phyloP scores from a whole-genome alignment of 2,888 invertebrate genomes.

The Macrosiphum euphorbiae region DNA sequence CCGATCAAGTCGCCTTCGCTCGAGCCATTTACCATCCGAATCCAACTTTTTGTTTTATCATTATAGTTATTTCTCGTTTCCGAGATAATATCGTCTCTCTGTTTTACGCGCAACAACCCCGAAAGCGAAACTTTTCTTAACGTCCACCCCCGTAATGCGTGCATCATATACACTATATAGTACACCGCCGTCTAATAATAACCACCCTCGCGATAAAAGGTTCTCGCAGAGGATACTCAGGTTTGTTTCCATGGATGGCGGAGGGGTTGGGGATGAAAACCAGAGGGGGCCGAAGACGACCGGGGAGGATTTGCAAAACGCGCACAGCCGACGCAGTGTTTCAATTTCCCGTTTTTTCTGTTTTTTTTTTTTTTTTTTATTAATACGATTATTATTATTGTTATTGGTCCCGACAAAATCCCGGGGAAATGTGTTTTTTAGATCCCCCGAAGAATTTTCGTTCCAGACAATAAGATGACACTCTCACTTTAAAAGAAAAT shows the following conservation, averaged over 20 bases:
- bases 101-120: background rate
- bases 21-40: background rate
- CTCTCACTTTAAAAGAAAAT: background rate
- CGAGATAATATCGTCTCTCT: conserved; percentile 44
- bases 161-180: background rate
- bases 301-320: background rate
- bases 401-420: conserved; percentile 51
- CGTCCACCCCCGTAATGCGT: background rate
- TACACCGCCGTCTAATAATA: background rate
- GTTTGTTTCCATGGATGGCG: background rate
- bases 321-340: conserved; percentile 32
- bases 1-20: background rate
- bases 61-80: conserved; percentile 45
- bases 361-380: conserved; percentile 45
- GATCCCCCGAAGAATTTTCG: background rate
- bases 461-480: background rate
- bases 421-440: conserved; percentile 31
- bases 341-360: conserved; percentile 53
- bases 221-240: background rate
- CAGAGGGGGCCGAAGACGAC: background rate
- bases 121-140: conserved; percentile 38
- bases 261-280: background rate
- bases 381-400: conserved; percentile 54
- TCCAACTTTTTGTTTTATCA: conserved; percentile 48
- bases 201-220: conserved; percentile 34